Percentiles rank a stretch among this genome's conserved stretches.
These are phyloP conservation scores for Drosophila neocordata DNA, from an alignment of 1,140 invertebrate species.

Conservation along the genomic window DNA sequence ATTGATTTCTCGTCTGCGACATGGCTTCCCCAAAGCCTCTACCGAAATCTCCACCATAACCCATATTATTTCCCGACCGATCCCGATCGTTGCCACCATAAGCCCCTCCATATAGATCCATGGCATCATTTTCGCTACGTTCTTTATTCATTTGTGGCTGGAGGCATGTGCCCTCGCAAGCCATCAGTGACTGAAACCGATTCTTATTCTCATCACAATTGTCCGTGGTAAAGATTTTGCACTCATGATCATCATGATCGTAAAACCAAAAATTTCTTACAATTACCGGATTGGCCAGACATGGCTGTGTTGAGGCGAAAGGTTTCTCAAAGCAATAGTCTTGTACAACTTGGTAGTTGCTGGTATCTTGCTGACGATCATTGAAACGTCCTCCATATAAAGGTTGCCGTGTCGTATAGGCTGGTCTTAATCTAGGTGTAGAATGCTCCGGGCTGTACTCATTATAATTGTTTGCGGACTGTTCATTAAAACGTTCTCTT, in stretches of 20 bases:
- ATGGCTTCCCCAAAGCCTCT: slow-evolving; percentile 44
- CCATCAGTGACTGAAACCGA: slow-evolving; percentile 62
- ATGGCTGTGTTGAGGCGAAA: slow-evolving; percentile 37
- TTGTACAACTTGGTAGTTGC: slow-evolving; percentile 60
- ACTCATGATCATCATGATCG: slow-evolving; percentile 68
- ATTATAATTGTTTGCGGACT: slow-evolving; percentile 1
- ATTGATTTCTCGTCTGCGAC: slow-evolving; percentile 46
- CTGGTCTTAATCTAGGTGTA: slow-evolving; percentile 5
- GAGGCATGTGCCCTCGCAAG: slow-evolving; percentile 65
- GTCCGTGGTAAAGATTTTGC: slow-evolving; percentile 74
- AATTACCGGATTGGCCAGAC: slow-evolving; percentile 51
- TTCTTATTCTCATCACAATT: slow-evolving; percentile 74
- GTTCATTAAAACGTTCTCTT: slow-evolving; percentile 18
- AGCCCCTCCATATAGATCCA: slow-evolving; percentile 15
- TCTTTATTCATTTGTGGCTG: slow-evolving; percentile 49
- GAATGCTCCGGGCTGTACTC: slow-evolving; percentile 30
- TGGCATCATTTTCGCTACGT: slow-evolving; percentile 39
- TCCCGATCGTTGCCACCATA: background rate
- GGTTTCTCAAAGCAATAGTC: slow-evolving; percentile 72
- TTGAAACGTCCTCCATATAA: slow-evolving; percentile 17
- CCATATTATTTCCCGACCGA: background rate
- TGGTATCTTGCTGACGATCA: slow-evolving; percentile 18
- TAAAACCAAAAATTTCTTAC: slow-evolving; percentile 74
- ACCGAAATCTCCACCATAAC: background rate
- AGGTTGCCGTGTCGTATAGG: slow-evolving; percentile 38